These are phyloP conservation scores for Rhagologus leucostigma DNA, from an alignment of 2,113 vertebrate species.

Conservation along the genomic window DNA sequence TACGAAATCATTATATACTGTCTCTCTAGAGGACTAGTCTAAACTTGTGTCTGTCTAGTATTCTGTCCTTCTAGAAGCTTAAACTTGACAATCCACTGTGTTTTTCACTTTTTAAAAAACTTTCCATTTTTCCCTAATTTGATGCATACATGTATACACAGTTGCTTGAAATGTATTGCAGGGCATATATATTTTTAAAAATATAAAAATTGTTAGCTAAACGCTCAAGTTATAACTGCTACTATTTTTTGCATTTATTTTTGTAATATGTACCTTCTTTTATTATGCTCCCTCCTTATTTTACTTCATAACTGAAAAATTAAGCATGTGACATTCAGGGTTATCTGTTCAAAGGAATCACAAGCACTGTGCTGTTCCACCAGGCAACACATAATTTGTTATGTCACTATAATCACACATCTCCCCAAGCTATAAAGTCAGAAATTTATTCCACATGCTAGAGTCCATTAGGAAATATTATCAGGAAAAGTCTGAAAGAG, in stretches of 20 bases:
- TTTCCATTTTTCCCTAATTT: neutral
- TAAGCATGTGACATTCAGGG: neutral
- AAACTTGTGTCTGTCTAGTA: neutral
- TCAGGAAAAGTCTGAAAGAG: neutral
- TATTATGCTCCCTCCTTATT: neutral
- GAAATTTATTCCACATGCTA: neutral
- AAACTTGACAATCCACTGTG: neutral
- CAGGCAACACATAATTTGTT: neutral
- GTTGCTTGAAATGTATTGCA: neutral
- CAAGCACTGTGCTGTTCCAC: neutral
- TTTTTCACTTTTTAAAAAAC: neutral
- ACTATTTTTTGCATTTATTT: neutral
- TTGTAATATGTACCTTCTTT: neutral
- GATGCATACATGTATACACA: neutral
- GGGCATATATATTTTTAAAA: neutral
- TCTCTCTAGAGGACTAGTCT: neutral
- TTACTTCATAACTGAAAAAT: neutral
- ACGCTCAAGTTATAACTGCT: neutral
- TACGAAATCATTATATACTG: neutral
- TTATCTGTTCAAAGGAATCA: neutral
- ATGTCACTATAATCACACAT: neutral
- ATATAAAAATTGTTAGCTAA: neutral
- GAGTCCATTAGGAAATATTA: neutral
- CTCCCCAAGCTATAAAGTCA: neutral
- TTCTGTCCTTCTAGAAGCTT: neutral